phyloP scores from a whole-genome alignment of 2,113 vertebrate species.

The Ctenodactylus gundi region DNA sequence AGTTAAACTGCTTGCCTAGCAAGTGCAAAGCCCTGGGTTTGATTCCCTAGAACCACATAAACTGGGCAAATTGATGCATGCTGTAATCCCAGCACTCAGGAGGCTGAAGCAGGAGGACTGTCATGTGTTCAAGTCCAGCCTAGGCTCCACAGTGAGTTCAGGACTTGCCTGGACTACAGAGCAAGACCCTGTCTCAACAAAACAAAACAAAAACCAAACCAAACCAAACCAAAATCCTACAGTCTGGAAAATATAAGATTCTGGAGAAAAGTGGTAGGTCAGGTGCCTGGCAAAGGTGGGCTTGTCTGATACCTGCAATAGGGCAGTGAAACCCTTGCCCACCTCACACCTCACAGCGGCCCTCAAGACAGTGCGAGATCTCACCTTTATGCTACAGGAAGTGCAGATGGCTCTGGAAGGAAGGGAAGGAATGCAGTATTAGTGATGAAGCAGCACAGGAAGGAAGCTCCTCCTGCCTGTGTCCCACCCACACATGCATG shows the following conservation, averaged over 20 bases:
- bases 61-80: too few relatives aligned
- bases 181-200: too few relatives aligned
- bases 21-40: too few relatives aligned
- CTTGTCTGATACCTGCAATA: background rate
- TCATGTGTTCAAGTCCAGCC: too few relatives aligned
- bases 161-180: too few relatives aligned
- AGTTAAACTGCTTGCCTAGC: too few relatives aligned
- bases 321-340: background rate
- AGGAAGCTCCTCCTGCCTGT: background rate
- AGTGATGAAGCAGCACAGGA: background rate
- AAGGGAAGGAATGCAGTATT: background rate
- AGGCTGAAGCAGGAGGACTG: too few relatives aligned
- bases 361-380: background rate
- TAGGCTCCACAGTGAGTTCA: too few relatives aligned
- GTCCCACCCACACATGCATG: accelerated
- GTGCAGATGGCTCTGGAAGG: conserved; percentile 90
- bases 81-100: too few relatives aligned
- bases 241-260: background rate
- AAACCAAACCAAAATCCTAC: background rate
- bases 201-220: too few relatives aligned
- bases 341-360: background rate
- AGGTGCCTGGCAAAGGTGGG: background rate
- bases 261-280: background rate
- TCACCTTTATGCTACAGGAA: conserved; percentile 96
- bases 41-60: too few relatives aligned